Evolutionary conservation across 2,113 vertebrate species (phyloP), one percentile per base, ranked within the genome.

Genomic region (Dunckerocampus dactyliophorus): DNA sequence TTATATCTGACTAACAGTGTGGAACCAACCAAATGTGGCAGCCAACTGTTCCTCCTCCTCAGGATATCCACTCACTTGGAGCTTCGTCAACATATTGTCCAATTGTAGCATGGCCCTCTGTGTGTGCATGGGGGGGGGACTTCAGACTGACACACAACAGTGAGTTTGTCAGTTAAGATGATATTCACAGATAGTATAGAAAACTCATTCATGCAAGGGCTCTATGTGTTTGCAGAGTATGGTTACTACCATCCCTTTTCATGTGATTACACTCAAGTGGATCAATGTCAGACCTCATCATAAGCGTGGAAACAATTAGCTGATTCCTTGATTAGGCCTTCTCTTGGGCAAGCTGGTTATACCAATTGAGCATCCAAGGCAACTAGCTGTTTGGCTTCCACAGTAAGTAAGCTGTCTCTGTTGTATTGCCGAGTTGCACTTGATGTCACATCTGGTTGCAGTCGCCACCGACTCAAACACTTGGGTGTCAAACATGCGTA

Each of bases 31-130:
- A 88, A 88, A 90, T 88, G 88, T 72, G 84, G 75, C 74, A 82
- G 87, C 88, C 89, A 90, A 89, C 87, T 91, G 90, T 87, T 89
- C 74, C 63, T 74, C 75, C 69, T 88, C 88, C 82, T 85, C 77
- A 59, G 89, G 90, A 82, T 67, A 79, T 84, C 71, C 73, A 63
- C 74, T 71, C 62, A 74, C 82, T 87, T 90, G 87, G 88, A 83
- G 42, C 20, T 42, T 17, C 57, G 80, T 79, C 85, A 85, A 71
- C 63, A 81, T 73, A 81, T 73, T 77, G 72, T 79, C 67, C 79
- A 59, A 71, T 39, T 72, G 67, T 55, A 42, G 37, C 58, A 57
- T 63, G 56, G 51, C 24, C 65, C 8, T 60, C 21, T 59, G 37
- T 62, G 67, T 54, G 4, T 21, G 39, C 62, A 39, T 71, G 31